A percentile compares a stretch with the other conserved stretches of the same genome.
These are phyloP conservation scores for Campoletis raptor DNA, from an alignment of 2,888 invertebrate species.

Conservation along the genomic window DNA sequence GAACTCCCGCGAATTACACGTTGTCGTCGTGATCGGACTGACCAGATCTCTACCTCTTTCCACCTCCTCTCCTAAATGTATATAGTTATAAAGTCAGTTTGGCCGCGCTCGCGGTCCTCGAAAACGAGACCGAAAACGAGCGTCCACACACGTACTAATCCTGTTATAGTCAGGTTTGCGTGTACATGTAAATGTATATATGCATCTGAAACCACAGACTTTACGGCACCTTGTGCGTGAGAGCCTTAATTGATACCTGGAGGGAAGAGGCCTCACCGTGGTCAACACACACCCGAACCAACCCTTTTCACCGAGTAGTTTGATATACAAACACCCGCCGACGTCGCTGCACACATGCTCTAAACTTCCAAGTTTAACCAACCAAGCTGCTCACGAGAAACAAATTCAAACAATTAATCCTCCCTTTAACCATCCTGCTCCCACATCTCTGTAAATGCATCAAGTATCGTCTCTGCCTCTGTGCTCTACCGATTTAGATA, in stretches of 20 bases:
- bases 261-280: conserved; percentile 31
- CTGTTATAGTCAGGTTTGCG: background rate
- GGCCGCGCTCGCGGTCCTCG: conserved; percentile 28
- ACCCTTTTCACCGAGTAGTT: background rate
- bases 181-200: conserved; percentile 1
- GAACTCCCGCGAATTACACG: conserved; percentile 60
- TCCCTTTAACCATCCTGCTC: conserved; percentile 2
- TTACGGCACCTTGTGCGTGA: conserved; percentile 53
- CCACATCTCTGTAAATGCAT: conserved; percentile 1
- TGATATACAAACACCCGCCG: background rate
- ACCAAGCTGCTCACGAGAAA: conserved; percentile 19
- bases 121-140: conserved; percentile 53
- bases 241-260: conserved; percentile 53
- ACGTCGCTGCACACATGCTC: background rate
- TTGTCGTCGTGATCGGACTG: conserved; percentile 57
- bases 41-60: conserved; percentile 37
- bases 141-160: conserved; percentile 31
- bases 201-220: conserved; percentile 27
- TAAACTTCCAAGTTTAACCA: conserved; percentile 19
- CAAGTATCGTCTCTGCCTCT: background rate
- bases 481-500: conserved; percentile 4
- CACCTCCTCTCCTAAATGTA: background rate
- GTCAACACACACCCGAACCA: conserved; percentile 23
- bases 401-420: conserved; percentile 33
- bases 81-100: background rate